Conservation (phyloP, 2,797 vertebrate genomes). For the Psittacula derbiana region DNA sequence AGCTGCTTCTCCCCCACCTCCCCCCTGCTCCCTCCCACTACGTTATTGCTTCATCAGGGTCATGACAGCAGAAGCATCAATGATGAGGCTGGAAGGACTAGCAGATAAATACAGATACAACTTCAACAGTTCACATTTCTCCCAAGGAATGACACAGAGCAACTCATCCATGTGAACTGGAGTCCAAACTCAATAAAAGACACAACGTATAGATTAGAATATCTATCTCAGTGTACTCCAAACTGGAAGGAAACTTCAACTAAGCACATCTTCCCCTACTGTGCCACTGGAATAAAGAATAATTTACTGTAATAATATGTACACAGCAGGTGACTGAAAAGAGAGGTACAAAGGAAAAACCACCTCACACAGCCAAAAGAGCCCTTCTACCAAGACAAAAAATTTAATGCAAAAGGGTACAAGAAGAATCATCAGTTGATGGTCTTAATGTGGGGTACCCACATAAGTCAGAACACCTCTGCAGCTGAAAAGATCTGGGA, state of each 20-base stretch:
- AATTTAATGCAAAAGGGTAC: not conserved
- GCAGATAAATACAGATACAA: not conserved
- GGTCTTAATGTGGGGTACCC: not conserved
- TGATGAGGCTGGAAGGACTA: not conserved
- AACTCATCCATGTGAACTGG: not conserved
- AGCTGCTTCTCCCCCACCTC: not conserved
- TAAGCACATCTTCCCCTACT: not conserved
- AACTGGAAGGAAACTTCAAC: not conserved
- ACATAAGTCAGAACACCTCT: not conserved
- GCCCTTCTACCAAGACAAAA: not conserved
- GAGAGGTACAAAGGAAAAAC: not conserved
- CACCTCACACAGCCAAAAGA: not conserved
- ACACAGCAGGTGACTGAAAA: not conserved
- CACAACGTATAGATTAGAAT: not conserved
- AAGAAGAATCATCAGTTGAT: not conserved
- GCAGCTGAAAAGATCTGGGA: not conserved
- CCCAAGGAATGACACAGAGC: not conserved
- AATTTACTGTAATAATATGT: not conserved
- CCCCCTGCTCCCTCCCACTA: not conserved
- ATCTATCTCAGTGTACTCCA: not conserved
- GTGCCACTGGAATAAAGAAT: not conserved
- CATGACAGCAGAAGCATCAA: not conserved
- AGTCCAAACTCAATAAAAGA: not conserved
- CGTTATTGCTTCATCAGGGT: not conserved
- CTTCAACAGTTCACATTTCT: not conserved